Percentiles rank a stretch among this genome's conserved stretches.
Evolutionary conservation across 2,888 invertebrate species (phyloP).

Genomic region (Epinotia bilunana): DNA sequence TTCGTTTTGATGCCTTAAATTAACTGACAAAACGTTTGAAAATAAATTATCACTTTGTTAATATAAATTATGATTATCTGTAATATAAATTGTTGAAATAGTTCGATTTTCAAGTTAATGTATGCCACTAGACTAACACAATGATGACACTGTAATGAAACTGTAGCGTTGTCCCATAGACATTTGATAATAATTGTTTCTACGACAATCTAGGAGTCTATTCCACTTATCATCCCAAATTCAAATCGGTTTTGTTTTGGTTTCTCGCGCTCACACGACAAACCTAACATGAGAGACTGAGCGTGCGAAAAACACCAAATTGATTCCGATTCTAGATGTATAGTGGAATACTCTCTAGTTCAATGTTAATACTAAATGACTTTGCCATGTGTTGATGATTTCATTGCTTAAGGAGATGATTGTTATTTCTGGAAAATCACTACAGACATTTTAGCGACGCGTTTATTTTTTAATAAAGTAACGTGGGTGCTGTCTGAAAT

Average conservation of each 20-base stretch:
- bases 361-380: conserved; percentile 42
- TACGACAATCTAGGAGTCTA: background rate
- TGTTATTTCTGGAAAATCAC: background rate
- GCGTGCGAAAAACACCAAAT: background rate
- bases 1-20: no score
- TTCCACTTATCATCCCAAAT: background rate
- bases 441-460: no score
- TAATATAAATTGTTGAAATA: background rate
- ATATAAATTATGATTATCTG: no score
- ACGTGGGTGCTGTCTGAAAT: no score
- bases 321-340: background rate
- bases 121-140: background rate
- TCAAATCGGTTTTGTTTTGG: background rate
- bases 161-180: conserved; percentile 20
- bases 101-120: no score
- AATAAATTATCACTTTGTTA: no score
- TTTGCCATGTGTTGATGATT: conserved; percentile 32
- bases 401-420: conserved; percentile 34
- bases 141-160: conserved; percentile 20
- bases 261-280: background rate
- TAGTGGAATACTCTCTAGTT: conserved; percentile 32
- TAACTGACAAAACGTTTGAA: no score
- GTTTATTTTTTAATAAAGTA: no score
- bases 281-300: background rate
- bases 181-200: conserved; percentile 20